Evolutionary conservation across 1,140 invertebrate genomes (phyloP).

Genomic region (Plectus sambesii): DNA sequence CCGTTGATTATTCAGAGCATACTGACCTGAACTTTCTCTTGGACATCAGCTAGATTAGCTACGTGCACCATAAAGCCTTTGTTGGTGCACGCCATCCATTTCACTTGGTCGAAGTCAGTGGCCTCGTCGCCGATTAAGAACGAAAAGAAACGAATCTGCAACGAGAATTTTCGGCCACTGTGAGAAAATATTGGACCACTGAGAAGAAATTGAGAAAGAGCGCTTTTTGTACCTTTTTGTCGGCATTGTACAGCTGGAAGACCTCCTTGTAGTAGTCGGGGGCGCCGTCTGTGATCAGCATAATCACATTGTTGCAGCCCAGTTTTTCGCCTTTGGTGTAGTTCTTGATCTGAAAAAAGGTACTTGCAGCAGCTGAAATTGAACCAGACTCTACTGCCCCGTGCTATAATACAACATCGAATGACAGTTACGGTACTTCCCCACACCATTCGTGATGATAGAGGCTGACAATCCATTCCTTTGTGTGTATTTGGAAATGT

Average conservation of each 20-base stretch:
- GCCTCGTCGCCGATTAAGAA: slow-evolving; percentile 91
- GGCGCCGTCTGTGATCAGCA: slow-evolving; percentile 94
- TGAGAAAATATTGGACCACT: slow-evolving; percentile 13
- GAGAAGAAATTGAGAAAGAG: background rate
- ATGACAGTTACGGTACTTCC: no score
- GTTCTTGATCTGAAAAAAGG: slow-evolving; percentile 31
- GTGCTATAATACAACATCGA: no score
- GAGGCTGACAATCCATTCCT: no score
- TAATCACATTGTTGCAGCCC: slow-evolving; percentile 87
- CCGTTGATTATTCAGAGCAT: no score
- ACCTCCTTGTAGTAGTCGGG: slow-evolving; percentile 82
- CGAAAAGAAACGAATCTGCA: slow-evolving; percentile 81
- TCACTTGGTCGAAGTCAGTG: slow-evolving; percentile 74
- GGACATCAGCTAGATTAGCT: slow-evolving; percentile 43
- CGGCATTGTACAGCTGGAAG: slow-evolving; percentile 74
- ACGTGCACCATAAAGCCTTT: slow-evolving; percentile 58
- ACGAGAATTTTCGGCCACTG: slow-evolving; percentile 21
- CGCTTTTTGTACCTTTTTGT: slow-evolving; percentile 33
- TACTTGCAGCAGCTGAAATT: background rate
- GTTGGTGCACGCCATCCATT: slow-evolving; percentile 94
- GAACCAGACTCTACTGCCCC: no score
- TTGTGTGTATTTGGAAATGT: no score
- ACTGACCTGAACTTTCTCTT: slow-evolving; percentile 40
- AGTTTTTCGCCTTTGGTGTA: slow-evolving; percentile 24
- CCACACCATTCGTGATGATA: no score